Evolutionary conservation across 2,113 vertebrate genomes (phyloP).

Genomic region (Mastomys natalensis): DNA sequence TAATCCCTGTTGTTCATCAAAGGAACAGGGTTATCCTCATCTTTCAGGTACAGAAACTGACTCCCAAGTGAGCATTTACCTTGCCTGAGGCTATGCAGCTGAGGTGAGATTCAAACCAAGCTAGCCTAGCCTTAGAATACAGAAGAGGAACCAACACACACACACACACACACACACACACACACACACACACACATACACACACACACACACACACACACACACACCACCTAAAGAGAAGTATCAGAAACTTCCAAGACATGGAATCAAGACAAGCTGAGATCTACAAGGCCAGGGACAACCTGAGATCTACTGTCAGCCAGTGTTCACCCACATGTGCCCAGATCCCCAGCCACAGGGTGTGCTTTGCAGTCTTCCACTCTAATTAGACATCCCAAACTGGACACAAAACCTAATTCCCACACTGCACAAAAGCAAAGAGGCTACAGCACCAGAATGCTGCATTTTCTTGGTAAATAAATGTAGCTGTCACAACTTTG

Average conservation of each 20-base stretch:
- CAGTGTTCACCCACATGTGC: not conserved
- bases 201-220: too few species aligned
- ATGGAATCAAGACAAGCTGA: not conserved
- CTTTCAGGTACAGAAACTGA: conserved; percentile 3
- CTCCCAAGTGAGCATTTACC: not conserved
- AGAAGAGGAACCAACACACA: not conserved
- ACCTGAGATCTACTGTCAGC: not conserved
- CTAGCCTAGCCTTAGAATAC: not conserved
- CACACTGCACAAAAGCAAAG: not conserved
- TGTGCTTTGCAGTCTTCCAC: not conserved
- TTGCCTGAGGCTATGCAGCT: not conserved
- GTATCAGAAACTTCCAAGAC: not conserved
- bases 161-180: too few species aligned
- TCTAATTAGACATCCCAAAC: not conserved
- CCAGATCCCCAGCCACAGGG: not conserved
- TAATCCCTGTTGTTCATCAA: not conserved
- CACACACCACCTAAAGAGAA: not conserved
- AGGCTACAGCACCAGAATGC: not conserved
- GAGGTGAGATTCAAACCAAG: not conserved
- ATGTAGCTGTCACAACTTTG: conserved; percentile 10
- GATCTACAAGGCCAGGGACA: not conserved
- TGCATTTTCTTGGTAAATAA: conserved; percentile 1
- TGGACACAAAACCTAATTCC: not conserved
- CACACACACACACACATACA: not conserved
- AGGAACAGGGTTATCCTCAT: not conserved